Percentiles rank a stretch among this genome's conserved stretches.
phyloP scores from a whole-genome alignment of 2,113 vertebrate species.

The Cygnus buccinator region DNA sequence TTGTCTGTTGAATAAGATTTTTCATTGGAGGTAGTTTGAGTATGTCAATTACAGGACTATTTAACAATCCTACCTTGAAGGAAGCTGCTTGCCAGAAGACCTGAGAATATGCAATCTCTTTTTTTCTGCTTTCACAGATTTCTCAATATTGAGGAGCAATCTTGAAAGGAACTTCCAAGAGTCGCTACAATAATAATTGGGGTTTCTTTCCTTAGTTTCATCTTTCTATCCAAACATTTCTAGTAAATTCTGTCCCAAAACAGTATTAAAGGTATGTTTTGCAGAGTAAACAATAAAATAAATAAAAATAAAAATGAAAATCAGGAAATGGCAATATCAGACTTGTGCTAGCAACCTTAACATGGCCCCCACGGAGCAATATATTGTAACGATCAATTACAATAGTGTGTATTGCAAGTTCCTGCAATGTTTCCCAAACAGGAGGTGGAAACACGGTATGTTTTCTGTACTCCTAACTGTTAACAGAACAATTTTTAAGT shows the following conservation, averaged over 20 bases:
- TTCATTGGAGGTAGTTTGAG: not conserved
- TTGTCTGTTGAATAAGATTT: not conserved
- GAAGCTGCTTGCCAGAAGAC: not conserved
- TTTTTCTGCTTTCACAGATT: not conserved
- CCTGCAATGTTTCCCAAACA: not conserved
- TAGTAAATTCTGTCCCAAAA: not conserved
- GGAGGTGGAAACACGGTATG: not conserved
- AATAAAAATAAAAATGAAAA: not conserved
- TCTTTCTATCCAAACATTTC: not conserved
- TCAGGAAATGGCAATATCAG: not conserved
- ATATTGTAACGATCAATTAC: not conserved
- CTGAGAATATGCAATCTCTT: not conserved
- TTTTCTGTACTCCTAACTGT: not conserved
- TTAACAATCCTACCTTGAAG: not conserved
- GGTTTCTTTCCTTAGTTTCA: not conserved
- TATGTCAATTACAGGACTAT: constrained; percentile 13
- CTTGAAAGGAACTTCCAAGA: not conserved
- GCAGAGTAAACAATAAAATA: not conserved
- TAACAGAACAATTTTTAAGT: not conserved
- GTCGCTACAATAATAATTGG: not conserved
- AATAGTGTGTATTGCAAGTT: not conserved
- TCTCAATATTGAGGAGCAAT: not conserved
- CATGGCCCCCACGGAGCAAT: no score
- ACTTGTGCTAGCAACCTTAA: not conserved
- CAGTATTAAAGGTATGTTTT: not conserved